These are phyloP conservation scores for Trachurus trachurus DNA, from an alignment of 2,797 vertebrate genomes.

Conservation along the genomic window DNA sequence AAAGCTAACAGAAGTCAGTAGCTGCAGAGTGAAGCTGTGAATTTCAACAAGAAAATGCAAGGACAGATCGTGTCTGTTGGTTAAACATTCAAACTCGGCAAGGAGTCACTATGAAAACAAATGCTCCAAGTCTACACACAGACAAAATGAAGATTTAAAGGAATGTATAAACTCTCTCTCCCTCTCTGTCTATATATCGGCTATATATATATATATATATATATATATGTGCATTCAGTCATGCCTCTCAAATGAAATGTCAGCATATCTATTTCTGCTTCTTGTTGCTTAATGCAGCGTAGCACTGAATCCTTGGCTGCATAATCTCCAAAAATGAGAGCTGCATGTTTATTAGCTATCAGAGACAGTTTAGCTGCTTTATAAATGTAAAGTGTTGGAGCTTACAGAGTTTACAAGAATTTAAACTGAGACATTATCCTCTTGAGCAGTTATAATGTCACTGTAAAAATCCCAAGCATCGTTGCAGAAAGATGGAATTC, in stretches of 20 bases:
- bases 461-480: constrained; percentile 1
- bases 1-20: background rate
- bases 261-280: constrained; percentile 15
- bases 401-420: constrained; percentile 18
- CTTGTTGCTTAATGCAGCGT: constrained; percentile 44
- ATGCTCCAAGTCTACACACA: background rate
- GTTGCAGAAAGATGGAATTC: constrained; percentile 17
- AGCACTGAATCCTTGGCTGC: constrained; percentile 19
- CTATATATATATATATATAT: background rate
- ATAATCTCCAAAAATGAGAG: constrained; percentile 18
- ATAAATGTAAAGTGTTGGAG: constrained; percentile 6
- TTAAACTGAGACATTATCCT: constrained; percentile 25
- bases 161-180: background rate
- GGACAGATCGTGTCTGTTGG: background rate
- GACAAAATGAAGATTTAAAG: background rate
- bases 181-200: too few species aligned
- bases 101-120: background rate
- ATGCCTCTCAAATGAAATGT: constrained; percentile 21
- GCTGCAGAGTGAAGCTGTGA: constrained; percentile 18
- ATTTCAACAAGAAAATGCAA: background rate
- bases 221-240: background rate
- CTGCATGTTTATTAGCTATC: constrained; percentile 35
- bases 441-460: background rate
- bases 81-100: constrained; percentile 15
- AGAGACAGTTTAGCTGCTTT: background rate